Evolutionary conservation across 1,140 invertebrate species (phyloP).

Genomic region (Chlorops oryzae): DNA sequence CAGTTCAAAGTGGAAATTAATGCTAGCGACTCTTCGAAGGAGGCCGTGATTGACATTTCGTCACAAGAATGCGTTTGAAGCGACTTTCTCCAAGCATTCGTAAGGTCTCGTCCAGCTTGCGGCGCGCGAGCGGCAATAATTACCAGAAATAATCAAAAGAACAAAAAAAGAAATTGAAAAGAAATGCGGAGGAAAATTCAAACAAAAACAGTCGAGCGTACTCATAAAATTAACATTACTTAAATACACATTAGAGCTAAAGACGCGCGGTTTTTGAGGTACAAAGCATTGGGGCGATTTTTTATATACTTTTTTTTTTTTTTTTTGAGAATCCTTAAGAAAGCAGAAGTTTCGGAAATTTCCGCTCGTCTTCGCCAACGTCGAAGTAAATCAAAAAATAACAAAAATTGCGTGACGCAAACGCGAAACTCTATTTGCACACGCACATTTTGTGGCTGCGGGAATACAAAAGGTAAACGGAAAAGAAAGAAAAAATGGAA

Average conservation of each 20-base stretch:
- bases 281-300: too few species aligned
- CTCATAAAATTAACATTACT: constrained; percentile 44
- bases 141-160: constrained; percentile 22
- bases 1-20: too few species aligned
- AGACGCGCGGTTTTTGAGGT: constrained; percentile 39
- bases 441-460: too few species aligned
- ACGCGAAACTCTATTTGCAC: too few species aligned
- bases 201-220: constrained; percentile 28
- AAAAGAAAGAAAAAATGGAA: constrained; percentile 10
- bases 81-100: too few species aligned
- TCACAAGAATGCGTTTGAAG: too few species aligned
- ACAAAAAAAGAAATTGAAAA: constrained; percentile 36
- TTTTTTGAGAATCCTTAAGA: constrained; percentile 15
- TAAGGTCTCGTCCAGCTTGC: too few species aligned
- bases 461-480: not conserved
- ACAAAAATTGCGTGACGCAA: constrained; percentile 41
- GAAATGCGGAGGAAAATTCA: constrained; percentile 31
- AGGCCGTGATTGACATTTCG: too few species aligned
- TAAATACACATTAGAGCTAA: constrained; percentile 46
- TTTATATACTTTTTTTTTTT: not conserved
- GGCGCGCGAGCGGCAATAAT: constrained; percentile 37
- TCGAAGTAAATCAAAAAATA: too few species aligned
- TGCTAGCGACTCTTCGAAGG: too few species aligned
- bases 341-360: too few species aligned
- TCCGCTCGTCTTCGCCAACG: too few species aligned